Conservation (phyloP, 2,797 vertebrate species). For the Crocodylus rhombifer region DNA sequence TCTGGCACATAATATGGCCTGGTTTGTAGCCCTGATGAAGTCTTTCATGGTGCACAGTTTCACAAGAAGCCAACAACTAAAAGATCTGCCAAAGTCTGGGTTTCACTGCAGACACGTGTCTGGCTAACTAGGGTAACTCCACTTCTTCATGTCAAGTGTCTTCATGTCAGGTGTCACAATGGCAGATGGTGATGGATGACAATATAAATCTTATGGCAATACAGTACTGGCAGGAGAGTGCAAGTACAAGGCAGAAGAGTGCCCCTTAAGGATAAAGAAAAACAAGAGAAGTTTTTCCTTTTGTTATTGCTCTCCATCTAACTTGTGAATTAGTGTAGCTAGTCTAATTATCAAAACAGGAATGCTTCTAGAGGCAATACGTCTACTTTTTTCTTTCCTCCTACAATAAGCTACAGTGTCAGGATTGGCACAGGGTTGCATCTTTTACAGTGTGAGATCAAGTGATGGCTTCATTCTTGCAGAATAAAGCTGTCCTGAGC, state of each 20-base stretch:
- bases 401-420: neutral
- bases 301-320: neutral
- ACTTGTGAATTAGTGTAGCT: neutral
- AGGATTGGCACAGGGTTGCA: fast-evolving
- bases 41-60: too few species aligned
- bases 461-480: slow-evolving; percentile 3
- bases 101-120: too few species aligned
- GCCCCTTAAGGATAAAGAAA: neutral
- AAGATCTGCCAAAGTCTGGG: too few species aligned
- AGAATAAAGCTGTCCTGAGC: neutral
- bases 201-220: fast-evolving
- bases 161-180: neutral
- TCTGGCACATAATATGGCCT: too few species aligned
- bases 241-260: neutral
- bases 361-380: neutral
- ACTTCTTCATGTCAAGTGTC: neutral
- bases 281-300: neutral
- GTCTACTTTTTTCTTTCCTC: neutral
- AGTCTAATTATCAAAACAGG: slow-evolving; percentile 18
- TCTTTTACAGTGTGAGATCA: neutral
- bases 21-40: too few species aligned
- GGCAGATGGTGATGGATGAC: neutral
- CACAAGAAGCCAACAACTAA: too few species aligned
- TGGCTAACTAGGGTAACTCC: too few species aligned
- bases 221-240: neutral